phyloP scores from a whole-genome alignment of 2,113 vertebrate genomes.

The Anser brachyrhynchus region DNA sequence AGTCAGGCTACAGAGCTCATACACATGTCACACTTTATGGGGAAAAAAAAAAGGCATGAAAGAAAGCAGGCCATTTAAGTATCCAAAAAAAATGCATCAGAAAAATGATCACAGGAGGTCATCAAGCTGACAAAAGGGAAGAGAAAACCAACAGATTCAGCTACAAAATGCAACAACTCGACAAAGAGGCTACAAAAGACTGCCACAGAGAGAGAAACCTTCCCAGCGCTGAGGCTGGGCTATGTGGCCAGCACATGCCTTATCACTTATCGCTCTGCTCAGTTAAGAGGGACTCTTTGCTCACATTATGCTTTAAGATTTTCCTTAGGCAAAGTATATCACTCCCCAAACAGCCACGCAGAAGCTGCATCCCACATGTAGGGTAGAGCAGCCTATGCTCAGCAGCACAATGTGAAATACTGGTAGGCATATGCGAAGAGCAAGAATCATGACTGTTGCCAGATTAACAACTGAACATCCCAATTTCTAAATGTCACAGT shows the following conservation, averaged over 20 bases:
- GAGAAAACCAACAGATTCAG: not conserved
- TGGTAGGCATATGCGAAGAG: rapidly evolving
- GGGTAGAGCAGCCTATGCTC: not conserved
- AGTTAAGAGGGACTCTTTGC: not conserved
- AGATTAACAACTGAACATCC: not conserved
- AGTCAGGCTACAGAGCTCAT: not conserved
- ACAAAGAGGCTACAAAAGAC: not conserved
- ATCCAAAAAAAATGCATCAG: not conserved
- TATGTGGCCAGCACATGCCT: not conserved
- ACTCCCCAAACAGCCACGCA: not conserved
- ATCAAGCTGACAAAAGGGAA: not conserved
- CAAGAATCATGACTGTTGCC: not conserved
- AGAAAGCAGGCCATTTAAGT: not conserved
- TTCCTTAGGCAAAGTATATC: not conserved
- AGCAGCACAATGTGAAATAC: not conserved
- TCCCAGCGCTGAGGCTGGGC: not conserved
- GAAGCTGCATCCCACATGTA: not conserved
- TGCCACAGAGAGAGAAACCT: not conserved
- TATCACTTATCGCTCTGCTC: not conserved
- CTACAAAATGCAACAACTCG: not conserved
- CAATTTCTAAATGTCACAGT: not conserved
- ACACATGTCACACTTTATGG: not conserved
- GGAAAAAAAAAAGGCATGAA: not conserved
- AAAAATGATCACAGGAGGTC: not conserved
- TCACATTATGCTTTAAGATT: not conserved